phyloP scores from a whole-genome alignment of 2,797 vertebrate genomes.

The Muscicapa striata region DNA sequence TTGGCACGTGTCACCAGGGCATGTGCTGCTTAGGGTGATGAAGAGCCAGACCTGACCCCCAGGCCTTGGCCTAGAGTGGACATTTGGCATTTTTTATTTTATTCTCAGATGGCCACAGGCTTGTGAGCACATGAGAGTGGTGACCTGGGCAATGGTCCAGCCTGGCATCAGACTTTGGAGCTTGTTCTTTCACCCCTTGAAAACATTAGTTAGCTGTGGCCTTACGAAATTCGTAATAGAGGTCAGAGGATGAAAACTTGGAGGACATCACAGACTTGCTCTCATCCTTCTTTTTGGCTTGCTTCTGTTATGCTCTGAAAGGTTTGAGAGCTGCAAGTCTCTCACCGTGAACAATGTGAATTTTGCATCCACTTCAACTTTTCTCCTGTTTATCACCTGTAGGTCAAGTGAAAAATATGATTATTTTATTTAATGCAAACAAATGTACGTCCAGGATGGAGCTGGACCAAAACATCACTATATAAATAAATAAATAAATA shows the following conservation, averaged over 20 bases:
- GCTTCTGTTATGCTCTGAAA: accelerated
- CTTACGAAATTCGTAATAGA: neutral
- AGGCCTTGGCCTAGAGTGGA: conserved; percentile 78
- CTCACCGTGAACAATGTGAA: neutral
- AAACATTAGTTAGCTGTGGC: neutral
- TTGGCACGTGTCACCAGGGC: conserved; percentile 81
- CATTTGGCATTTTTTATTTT: conserved; percentile 71
- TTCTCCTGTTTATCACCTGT: neutral
- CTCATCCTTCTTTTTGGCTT: neutral
- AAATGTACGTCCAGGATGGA: neutral
- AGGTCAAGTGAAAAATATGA: neutral
- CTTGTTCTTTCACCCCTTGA: neutral
- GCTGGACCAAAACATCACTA: neutral
- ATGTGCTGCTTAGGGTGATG: conserved; percentile 54
- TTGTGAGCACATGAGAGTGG: accelerated
- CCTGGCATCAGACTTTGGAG: neutral
- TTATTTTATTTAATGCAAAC: neutral
- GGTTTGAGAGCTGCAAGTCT: neutral
- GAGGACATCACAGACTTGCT: neutral
- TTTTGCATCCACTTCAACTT: neutral
- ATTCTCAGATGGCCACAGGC: neutral
- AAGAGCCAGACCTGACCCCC: conserved; percentile 24
- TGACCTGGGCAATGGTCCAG: neutral
- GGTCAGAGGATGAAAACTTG: neutral
- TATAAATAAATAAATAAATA: too few species aligned